Conservation (phyloP, 1,140 invertebrate species). For the Chionoecetes opilio region DNA sequence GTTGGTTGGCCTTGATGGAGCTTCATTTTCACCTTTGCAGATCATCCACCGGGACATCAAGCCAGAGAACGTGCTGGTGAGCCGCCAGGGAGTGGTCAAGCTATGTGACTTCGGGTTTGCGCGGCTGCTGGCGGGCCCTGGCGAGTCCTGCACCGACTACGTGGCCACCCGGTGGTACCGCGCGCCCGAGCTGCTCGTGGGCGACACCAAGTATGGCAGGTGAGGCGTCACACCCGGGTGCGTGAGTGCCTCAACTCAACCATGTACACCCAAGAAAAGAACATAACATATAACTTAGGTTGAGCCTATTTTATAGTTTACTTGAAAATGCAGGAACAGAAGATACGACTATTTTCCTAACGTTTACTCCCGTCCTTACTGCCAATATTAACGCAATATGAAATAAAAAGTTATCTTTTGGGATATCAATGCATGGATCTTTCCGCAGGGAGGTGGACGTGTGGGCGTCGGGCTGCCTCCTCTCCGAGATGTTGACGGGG, state of each 20-base stretch:
- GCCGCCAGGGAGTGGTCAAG: slow-evolving; percentile 91
- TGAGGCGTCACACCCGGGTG: slow-evolving; percentile 44
- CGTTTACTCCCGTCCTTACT: no score
- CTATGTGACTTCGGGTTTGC: slow-evolving; percentile 96
- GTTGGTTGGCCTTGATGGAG: neutral
- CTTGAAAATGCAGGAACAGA: no score
- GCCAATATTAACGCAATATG: no score
- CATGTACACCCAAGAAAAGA: no score
- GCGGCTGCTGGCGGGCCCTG: slow-evolving; percentile 85
- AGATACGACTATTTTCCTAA: no score
- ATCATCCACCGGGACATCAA: slow-evolving; percentile 96
- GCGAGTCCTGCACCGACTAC: slow-evolving; percentile 88
- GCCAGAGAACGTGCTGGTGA: slow-evolving; percentile 95
- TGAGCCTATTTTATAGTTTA: no score
- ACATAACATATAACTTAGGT: no score
- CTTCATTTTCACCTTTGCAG: slow-evolving; percentile 84
- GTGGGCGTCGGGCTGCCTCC: slow-evolving; percentile 94
- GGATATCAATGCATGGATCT: neutral
- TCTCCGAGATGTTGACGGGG: slow-evolving; percentile 94
- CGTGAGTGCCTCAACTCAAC: no score
- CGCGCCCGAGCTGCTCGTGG: slow-evolving; percentile 92
- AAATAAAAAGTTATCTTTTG: no score
- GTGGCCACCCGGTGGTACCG: slow-evolving; percentile 94
- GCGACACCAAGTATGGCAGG: slow-evolving; percentile 87
- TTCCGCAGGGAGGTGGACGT: slow-evolving; percentile 89